Conservation (phyloP, 2,888 invertebrate species). For the Drosophila monieri region DNA sequence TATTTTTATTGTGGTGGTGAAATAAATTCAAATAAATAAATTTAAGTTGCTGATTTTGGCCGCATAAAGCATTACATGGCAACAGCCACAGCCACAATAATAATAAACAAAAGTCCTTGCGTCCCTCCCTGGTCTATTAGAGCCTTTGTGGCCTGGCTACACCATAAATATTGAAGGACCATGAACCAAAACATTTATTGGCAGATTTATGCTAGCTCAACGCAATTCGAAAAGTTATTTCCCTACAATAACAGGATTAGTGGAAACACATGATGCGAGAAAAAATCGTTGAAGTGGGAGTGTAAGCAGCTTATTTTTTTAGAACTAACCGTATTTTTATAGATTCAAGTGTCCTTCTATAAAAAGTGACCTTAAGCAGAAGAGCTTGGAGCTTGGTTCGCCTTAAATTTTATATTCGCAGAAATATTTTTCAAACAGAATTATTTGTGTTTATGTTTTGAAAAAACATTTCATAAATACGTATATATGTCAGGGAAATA, state of each 20-base stretch:
- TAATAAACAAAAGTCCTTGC: constrained; percentile 5
- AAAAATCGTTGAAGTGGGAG: not conserved
- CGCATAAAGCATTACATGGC: constrained; percentile 32
- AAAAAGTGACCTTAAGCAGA: not conserved
- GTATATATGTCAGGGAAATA: too few species aligned
- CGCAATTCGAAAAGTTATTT: constrained; percentile 51
- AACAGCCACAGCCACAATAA: constrained; percentile 7
- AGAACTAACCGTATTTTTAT: not conserved
- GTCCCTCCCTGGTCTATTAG: constrained; percentile 21
- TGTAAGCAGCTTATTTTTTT: not conserved
- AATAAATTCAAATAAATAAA: constrained; percentile 78
- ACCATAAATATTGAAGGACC: constrained; percentile 62
- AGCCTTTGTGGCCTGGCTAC: constrained; percentile 49
- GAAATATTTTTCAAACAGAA: too few species aligned
- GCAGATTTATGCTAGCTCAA: constrained; percentile 69
- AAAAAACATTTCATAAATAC: not conserved
- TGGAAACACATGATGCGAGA: constrained; percentile 1
- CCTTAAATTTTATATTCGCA: not conserved
- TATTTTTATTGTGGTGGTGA: constrained; percentile 72
- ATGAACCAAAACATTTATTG: constrained; percentile 68
- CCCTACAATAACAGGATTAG: constrained; percentile 30
- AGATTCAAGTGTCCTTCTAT: not conserved
- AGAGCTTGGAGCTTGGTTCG: not conserved
- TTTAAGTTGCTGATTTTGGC: constrained; percentile 62
- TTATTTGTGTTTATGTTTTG: too few species aligned